Base-by-base conservation (phyloP, 2,888 invertebrate genomes). In the Heliconius cydno region DNA sequence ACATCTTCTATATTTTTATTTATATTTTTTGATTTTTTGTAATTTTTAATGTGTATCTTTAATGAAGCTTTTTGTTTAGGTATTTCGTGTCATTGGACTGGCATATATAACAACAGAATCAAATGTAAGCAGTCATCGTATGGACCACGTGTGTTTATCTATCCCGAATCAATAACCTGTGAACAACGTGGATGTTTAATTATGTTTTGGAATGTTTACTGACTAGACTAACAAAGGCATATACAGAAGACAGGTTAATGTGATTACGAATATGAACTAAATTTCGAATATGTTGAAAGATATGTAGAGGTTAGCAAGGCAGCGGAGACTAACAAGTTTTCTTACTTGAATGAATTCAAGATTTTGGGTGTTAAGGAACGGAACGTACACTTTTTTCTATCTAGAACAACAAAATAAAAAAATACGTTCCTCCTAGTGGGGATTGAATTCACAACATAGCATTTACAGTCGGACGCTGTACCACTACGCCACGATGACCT, bases 91-190 rank as follows among this genome's bases (percentile, higher is more conserved):
- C 60, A 57, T n/a, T 60, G 52, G 73, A 60, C 73, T 30, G 57
- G 57, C 72, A 57, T 19, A 30, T 72, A 13, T 22, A 30, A 28
- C 22, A 72, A 57, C 28, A 28, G 12, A 12, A 34, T 72, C 12
- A 6, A 77, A 71, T 75, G 60, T 65, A 77, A 30, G 30, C n/a
- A 76, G 77, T 66, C 79, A 79, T n/a, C 77, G 68, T 71, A 30
- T 63, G 68, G 67, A 63, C 15, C 68, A 67, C 34, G n/a, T 67
- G 9, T 3, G 41, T 25, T 68, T 77, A n/a, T 72, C 66, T 30
- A 65, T 70, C 22, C 77, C 57, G 25, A 74, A 74, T 75, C 75
- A 60, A 75, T 79, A 41, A 46, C 71, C 65, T 77, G 77, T 63
- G 63, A 71, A 30, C 41, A 72, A 22, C 77, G 28, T 46, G 46